phyloP scores from a whole-genome alignment of 2,797 vertebrate genomes.

The Spinus pinus region DNA sequence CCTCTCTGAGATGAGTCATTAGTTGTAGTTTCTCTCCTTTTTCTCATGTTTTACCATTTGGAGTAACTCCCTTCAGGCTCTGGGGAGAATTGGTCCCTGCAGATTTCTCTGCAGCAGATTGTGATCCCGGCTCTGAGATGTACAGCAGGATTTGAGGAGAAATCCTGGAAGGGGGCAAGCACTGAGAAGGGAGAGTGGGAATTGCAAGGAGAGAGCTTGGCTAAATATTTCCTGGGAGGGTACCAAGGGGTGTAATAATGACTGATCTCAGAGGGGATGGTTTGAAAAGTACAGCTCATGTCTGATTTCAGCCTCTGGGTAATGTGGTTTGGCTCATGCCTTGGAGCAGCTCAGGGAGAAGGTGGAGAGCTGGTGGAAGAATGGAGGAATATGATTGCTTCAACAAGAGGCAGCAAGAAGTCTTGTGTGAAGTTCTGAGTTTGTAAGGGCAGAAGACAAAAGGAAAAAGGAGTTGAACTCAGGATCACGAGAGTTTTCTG shows the following conservation, averaged over 20 bases:
- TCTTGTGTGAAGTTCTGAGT: not conserved
- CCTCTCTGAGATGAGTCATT: not conserved
- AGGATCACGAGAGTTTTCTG: rapidly evolving
- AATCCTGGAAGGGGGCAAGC: not conserved
- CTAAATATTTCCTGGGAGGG: not conserved
- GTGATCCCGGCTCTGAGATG: not conserved
- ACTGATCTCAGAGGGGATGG: not conserved
- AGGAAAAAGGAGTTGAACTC: not conserved
- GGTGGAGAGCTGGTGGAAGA: not conserved
- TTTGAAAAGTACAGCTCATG: not conserved
- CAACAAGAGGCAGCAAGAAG: rapidly evolving
- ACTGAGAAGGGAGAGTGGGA: not conserved
- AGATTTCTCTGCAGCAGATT: not conserved
- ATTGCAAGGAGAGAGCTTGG: not conserved
- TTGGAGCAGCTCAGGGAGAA: not conserved
- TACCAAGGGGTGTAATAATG: not conserved
- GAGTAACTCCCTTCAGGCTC: not conserved
- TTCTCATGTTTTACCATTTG: not conserved
- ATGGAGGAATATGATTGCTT: not conserved
- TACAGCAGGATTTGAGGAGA: not conserved
- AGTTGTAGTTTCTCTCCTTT: not conserved
- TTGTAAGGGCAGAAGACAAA: not conserved
- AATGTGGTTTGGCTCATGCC: not conserved
- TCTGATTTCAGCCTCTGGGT: not conserved
- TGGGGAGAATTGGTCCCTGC: not conserved